A percentile compares a stretch with the other conserved stretches of the same genome.
phyloP scores from a whole-genome alignment of 1,140 invertebrate species.

The Lordiphosa stackelbergi region DNA sequence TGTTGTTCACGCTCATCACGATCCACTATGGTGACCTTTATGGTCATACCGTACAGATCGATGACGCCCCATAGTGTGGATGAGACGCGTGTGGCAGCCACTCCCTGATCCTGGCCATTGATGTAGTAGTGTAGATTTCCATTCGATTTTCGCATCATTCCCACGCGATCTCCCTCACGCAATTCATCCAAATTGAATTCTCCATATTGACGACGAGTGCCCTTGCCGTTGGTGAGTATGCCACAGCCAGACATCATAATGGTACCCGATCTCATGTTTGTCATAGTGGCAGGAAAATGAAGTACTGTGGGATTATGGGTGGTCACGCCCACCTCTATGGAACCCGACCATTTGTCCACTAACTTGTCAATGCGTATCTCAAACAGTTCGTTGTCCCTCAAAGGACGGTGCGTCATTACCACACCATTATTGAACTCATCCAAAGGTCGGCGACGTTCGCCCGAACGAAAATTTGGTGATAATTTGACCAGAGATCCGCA shows the following conservation, averaged over 20 bases:
- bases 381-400: constrained; percentile 93
- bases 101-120: constrained; percentile 94
- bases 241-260: constrained; percentile 98
- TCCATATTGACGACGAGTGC: constrained; percentile 93
- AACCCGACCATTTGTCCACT: constrained; percentile 95
- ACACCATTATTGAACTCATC: constrained; percentile 97
- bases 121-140: constrained; percentile 95
- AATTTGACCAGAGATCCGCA: constrained; percentile 93
- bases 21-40: constrained; percentile 92
- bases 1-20: constrained; percentile 87
- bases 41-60: constrained; percentile 97
- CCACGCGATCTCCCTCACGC: constrained; percentile 87
- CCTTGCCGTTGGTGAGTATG: constrained; percentile 95
- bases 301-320: constrained; percentile 93
- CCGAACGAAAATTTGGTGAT: constrained; percentile 89
- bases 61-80: constrained; percentile 92
- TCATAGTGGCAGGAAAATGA: constrained; percentile 97
- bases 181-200: constrained; percentile 96
- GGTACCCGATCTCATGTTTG: constrained; percentile 95
- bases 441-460: constrained; percentile 89
- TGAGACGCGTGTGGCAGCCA: constrained; percentile 89
- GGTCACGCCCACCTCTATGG: constrained; percentile 95
- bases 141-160: constrained; percentile 88
- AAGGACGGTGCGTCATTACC: constrained; percentile 92
- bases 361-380: constrained; percentile 94